phyloP scores from a whole-genome alignment of 2,113 vertebrate genomes.

The Alligator sinensis region DNA sequence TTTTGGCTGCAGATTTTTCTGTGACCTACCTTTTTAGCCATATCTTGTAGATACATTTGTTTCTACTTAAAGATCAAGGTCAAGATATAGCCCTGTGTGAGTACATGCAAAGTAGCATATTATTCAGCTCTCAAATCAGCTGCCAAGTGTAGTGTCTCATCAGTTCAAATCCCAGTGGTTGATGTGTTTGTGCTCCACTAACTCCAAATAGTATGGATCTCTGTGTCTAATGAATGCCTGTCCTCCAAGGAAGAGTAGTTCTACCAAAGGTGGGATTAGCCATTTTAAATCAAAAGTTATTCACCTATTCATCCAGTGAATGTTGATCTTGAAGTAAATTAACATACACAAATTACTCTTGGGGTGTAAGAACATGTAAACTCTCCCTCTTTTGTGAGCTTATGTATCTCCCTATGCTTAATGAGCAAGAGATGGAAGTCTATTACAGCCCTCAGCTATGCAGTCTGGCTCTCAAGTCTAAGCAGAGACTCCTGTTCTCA shows the following conservation, averaged over 20 bases:
- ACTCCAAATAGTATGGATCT: background rate
- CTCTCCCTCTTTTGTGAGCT: background rate
- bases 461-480: background rate
- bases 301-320: background rate
- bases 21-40: background rate
- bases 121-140: conserved; percentile 43
- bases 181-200: background rate
- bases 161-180: background rate
- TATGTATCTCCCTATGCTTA: background rate
- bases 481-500: background rate
- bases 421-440: background rate
- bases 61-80: conserved; percentile 24
- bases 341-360: background rate
- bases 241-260: background rate
- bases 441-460: background rate
- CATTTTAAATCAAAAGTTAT: conserved; percentile 3
- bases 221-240: background rate
- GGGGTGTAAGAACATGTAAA: too few species aligned
- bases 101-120: background rate
- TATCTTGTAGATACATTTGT: background rate
- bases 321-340: background rate
- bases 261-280: background rate
- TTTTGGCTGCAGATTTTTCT: conserved; percentile 53
- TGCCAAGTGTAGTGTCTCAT: background rate
- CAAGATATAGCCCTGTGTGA: conserved; percentile 12